Evolutionary conservation across 2,113 vertebrate genomes (phyloP).

Genomic region (Anas platyrhynchos): DNA sequence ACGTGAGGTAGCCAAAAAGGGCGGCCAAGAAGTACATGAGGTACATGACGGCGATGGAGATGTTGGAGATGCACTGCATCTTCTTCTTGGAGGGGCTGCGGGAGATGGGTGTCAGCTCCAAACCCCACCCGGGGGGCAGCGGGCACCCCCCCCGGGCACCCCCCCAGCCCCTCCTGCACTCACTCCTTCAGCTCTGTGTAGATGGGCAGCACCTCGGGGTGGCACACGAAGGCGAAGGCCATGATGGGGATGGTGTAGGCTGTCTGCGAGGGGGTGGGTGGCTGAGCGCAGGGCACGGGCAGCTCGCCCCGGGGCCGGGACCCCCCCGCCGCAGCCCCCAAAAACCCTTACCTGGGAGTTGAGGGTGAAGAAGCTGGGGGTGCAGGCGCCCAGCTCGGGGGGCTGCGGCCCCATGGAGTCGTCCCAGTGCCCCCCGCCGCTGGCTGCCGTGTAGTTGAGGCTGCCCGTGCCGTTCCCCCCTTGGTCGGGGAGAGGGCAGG

Average conservation of each 20-base stretch:
- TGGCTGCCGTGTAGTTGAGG: conserved; percentile 52
- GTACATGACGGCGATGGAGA: conserved; percentile 95
- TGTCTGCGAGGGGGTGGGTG: conserved; percentile 73
- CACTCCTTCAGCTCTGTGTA: conserved; percentile 97
- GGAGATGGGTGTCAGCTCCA: not conserved
- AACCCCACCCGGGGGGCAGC: accelerated
- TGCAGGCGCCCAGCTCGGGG: conserved; percentile 65
- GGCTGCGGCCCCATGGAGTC: conserved; percentile 58
- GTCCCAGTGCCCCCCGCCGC: conserved; percentile 71
- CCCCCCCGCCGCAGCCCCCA: not conserved
- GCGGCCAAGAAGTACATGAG: conserved; percentile 97
- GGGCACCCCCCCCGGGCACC: accelerated
- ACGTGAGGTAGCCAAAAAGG: conserved; percentile 97
- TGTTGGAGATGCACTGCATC: conserved; percentile 95
- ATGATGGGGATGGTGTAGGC: conserved; percentile 97
- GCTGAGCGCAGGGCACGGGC: not conserved
- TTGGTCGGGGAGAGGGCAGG: conserved; percentile 84
- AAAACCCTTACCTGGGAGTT: conserved; percentile 87
- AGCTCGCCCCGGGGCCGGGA: not conserved
- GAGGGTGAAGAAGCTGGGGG: conserved; percentile 86
- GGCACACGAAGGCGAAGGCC: conserved; percentile 97
- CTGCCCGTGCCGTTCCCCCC: conserved; percentile 78
- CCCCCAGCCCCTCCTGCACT: conserved; percentile 60
- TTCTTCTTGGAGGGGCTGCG: conserved; percentile 88
- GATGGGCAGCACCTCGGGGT: conserved; percentile 97